phyloP scores from a whole-genome alignment of 2,888 invertebrate genomes.

The Polymixis lichenea region DNA sequence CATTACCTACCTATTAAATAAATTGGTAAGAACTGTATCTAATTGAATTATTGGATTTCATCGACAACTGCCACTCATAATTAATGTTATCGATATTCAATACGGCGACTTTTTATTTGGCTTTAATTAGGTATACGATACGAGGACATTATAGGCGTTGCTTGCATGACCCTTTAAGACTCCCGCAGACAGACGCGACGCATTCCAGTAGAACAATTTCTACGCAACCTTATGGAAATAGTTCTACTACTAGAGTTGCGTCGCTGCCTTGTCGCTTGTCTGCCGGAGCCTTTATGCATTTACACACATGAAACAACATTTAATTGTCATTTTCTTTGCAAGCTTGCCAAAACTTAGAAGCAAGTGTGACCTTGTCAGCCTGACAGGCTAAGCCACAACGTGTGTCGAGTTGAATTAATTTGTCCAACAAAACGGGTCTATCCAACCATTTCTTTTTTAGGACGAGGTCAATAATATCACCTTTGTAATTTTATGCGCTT shows the following conservation, averaged over 20 bases:
- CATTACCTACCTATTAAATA: constrained; percentile 1
- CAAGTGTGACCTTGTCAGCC: constrained; percentile 56
- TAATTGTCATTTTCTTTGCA: constrained; percentile 16
- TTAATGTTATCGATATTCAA: neutral
- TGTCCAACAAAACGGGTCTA: constrained; percentile 44
- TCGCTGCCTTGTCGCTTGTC: no score
- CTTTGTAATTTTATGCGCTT: constrained; percentile 29
- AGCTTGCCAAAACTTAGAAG: constrained; percentile 34
- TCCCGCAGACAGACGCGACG: no score
- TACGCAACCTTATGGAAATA: no score
- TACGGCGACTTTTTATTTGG: neutral
- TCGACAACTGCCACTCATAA: constrained; percentile 1
- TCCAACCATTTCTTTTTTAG: constrained; percentile 31
- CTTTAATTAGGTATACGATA: neutral
- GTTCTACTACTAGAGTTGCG: no score
- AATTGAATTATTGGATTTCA: constrained; percentile 21
- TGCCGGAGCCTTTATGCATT: no score
- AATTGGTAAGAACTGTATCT: constrained; percentile 6
- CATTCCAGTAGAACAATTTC: no score
- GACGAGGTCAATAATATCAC: constrained; percentile 21
- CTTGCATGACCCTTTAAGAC: neutral
- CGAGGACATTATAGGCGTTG: neutral
- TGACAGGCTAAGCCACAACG: constrained; percentile 52
- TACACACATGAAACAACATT: neutral
- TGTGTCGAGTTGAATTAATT: constrained; percentile 49